Percentiles rank a stretch among this genome's conserved stretches.
Conservation (phyloP, 2,113 vertebrate species). For the Elaphurus davidianus region DNA sequence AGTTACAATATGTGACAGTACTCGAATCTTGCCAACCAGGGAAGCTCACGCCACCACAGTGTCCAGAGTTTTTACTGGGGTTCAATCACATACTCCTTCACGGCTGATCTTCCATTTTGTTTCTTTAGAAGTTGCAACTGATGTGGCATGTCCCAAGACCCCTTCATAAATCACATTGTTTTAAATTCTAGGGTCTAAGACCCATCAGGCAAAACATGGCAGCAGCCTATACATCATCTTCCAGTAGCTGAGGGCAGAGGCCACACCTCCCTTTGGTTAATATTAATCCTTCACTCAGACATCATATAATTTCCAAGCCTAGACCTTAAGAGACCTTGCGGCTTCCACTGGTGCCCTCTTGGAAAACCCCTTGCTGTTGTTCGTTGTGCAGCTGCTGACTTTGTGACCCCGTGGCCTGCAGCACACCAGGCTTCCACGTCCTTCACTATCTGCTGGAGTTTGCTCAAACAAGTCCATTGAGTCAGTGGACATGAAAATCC, state of each 20-base stretch:
- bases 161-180: neutral
- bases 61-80: neutral
- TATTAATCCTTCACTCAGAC: neutral
- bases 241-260: neutral
- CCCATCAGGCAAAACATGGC: neutral
- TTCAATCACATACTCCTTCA: neutral
- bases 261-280: neutral
- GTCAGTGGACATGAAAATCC: neutral
- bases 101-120: accelerated
- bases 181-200: neutral
- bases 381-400: neutral
- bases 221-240: neutral
- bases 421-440: neutral
- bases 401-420: neutral
- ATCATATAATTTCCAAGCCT: neutral
- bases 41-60: accelerated
- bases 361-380: neutral
- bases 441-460: neutral
- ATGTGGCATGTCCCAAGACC: neutral
- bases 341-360: neutral
- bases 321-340: neutral
- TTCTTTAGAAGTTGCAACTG: neutral
- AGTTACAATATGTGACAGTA: accelerated
- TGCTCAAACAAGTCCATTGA: neutral
- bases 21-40: neutral